Evolutionary conservation across 2,888 invertebrate species (phyloP), one percentile per base, ranked within the genome.

Genomic region (Agapostemon virescens): DNA sequence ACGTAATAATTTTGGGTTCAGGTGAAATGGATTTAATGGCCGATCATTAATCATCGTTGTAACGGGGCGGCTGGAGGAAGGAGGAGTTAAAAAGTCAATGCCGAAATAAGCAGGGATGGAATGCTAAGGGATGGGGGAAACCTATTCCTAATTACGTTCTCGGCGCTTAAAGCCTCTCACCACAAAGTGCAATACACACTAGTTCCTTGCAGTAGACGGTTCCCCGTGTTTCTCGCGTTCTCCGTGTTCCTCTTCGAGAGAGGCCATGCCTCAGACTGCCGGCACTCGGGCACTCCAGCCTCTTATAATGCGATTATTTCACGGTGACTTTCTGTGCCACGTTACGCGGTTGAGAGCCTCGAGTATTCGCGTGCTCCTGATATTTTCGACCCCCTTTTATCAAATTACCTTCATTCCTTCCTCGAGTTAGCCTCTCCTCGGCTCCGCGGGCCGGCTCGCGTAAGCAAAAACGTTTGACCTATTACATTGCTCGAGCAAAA

Each of bases 281-380:
- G 13, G 58, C 36, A 40, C 72, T 75, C 45, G 15, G 45, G 52
- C 66, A 61, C 52, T 70, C 61, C 67, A 64, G 63, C 71, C 68
- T 49, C 73, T 77, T 74, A 49, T 85, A 86, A 90, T 86, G 82
- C 87, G 83, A 88, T 89, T 86, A 88, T 85, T 88, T 87, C 84
- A 82, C 86, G 85, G 84, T 84, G 85, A 87, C 84, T 87, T 87
- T 87, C 79, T 81, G 68, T 61, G 52, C 79, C 74, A 67, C 52
- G 71, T 83, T 78, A 74, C 76, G 74, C 75, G 73, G 81, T 73
- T 73, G 63, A 75, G 73, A 71, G 74, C 38, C 74, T 69, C 80
- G 71, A 82, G 85, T 68, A 81, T 69, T 70, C 83, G 75, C 74
- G 76, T 76, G 75, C 69, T 78, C 72, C 79, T 79, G 81, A 81